Conservation (phyloP, 2,113 vertebrate species). For the Rhea pennata region DNA sequence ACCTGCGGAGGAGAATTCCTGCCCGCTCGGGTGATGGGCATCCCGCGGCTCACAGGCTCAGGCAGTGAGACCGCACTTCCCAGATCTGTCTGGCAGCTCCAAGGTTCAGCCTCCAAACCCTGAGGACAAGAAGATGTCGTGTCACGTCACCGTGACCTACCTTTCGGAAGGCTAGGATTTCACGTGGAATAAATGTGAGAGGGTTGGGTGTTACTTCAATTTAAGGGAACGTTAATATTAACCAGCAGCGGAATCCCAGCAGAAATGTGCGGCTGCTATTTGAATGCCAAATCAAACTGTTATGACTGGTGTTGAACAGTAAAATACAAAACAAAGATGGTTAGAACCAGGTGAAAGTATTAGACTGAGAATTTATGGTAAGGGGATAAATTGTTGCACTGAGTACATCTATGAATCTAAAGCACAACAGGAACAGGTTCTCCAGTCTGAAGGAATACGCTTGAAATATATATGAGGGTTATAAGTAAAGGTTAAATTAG, state of each 20-base stretch:
- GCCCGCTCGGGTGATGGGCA: background rate
- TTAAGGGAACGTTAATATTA: conserved; percentile 66
- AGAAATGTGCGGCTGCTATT: background rate
- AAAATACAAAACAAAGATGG: conserved; percentile 39
- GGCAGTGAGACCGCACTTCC: conserved; percentile 17
- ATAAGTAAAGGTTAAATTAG: background rate
- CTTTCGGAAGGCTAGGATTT: conserved; percentile 39
- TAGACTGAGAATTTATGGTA: conserved; percentile 1
- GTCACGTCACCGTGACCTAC: background rate
- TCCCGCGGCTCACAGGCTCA: conserved; percentile 8
- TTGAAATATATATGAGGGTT: background rate
- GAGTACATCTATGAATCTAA: background rate
- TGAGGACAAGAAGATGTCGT: conserved; percentile 24
- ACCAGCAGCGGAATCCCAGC: conserved; percentile 13
- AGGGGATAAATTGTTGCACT: background rate
- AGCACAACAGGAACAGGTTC: background rate
- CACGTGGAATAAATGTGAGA: conserved; percentile 12
- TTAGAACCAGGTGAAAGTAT: background rate
- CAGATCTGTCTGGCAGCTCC: background rate
- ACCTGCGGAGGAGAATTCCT: conserved; percentile 59
- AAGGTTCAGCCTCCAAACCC: background rate
- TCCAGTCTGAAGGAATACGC: background rate
- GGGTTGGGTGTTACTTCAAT: conserved; percentile 27
- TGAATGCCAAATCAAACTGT: conserved; percentile 57
- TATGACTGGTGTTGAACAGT: conserved; percentile 36